Base-by-base conservation (phyloP, 2,888 invertebrate genomes). In the Mythimna ferrago region DNA sequence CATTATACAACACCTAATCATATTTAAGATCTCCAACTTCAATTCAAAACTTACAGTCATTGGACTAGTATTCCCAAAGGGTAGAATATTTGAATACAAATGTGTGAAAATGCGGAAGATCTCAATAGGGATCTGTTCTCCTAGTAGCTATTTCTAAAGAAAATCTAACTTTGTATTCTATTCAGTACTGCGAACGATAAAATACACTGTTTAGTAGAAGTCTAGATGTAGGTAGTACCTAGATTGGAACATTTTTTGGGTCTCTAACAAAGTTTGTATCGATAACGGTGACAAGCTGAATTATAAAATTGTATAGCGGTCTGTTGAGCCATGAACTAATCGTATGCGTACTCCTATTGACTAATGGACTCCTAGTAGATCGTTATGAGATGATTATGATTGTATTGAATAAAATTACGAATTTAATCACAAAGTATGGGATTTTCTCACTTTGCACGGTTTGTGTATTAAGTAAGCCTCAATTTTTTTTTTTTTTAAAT, bases 51-150 rank as follows among this genome's bases (percentile, higher is more conserved):
- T 84, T 82, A 87, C 86, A 86, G 83, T 84, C 81, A 86, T 87
- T 86, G 87, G 86, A 88, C 82, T 83, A 82, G 82, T 86, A 84
- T 86, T 85, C 85, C 74, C 85, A 78, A 85, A 86, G 86, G 86
- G 80, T 84, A 78, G 87, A 87, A 90, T 89, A 91, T 91, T 90
- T 90, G 90, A 92, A 92, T 92, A 91, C 85, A 89, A 91, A 92
- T 92, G 89, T 85, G 86, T 72, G 68, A 73, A 77, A 61, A 82
- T 70, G 76, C 86, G 84, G 86, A 80, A 87, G 81, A 88, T 86
- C 87, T 86, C 90, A 79, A 87, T 88, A 70, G 86, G 78, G 81
- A 87, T 85, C 82, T 71, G 76, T 64, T 68, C 73, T 75, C 48
- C 61, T 56, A 68, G 57, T 73, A 82, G 60, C 76, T 73, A 76